Evolutionary conservation across 2,113 vertebrate genomes (phyloP).

Genomic region (Theropithecus gelada): DNA sequence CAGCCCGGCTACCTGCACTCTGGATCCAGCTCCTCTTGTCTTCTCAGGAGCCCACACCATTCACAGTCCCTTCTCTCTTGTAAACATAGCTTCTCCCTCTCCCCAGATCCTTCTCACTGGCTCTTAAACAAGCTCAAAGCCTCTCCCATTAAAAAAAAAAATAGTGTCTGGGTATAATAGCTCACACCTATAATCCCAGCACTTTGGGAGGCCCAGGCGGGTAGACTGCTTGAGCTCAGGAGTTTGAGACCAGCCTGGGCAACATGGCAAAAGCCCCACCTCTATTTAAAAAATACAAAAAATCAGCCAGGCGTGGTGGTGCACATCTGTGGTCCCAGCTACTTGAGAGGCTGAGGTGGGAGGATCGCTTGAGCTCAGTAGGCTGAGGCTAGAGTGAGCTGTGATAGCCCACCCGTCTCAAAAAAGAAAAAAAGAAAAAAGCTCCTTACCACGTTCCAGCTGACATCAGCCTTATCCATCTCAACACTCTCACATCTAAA

Average conservation of each 20-base stretch:
- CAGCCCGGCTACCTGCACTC: neutral
- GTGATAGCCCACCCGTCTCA: neutral
- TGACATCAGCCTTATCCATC: neutral
- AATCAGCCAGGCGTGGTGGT: neutral
- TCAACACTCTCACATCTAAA: fast-evolving
- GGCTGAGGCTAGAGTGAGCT: neutral
- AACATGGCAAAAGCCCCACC: neutral
- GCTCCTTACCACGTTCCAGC: neutral
- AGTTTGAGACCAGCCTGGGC: neutral
- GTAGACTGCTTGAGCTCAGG: neutral
- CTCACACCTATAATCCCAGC: neutral
- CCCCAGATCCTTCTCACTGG: neutral
- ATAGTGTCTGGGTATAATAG: neutral
- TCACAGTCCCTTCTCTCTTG: neutral
- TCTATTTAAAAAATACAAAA: neutral
- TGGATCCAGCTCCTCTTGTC: too few species aligned
- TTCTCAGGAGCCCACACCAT: neutral
- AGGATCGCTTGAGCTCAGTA: neutral
- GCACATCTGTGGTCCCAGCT: neutral
- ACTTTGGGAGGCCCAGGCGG: neutral
- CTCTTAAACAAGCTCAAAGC: neutral
- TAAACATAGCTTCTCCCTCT: neutral
- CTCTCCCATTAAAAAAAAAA: neutral
- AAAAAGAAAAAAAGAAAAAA: neutral
- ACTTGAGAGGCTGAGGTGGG: neutral